Percentiles rank a stretch among this genome's conserved stretches.
These are phyloP conservation scores for Daubentonia madagascariensis DNA, from an alignment of 2,113 vertebrate species.

Conservation along the genomic window DNA sequence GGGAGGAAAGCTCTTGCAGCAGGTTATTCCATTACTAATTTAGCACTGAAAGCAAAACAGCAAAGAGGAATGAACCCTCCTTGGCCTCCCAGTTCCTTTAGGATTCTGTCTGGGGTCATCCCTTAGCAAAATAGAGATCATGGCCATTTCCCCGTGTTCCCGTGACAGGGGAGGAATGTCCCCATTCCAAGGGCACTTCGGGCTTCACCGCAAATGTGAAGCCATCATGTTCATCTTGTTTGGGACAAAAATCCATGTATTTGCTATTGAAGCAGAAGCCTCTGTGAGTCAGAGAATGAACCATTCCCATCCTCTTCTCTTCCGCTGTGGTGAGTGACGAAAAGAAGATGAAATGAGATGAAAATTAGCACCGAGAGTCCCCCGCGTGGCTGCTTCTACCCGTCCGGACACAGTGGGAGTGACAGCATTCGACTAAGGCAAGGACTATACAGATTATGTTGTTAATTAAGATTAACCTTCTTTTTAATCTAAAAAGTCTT, in stretches of 20 bases:
- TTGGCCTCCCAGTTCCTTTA: background rate
- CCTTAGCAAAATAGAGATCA: background rate
- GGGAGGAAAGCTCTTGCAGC: background rate
- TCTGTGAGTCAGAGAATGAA: background rate
- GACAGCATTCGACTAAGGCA: too few relatives aligned
- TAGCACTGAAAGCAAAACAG: background rate
- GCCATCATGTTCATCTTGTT: background rate
- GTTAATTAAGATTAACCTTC: background rate
- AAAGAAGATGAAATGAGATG: background rate
- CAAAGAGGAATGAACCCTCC: background rate
- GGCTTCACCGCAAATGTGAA: background rate
- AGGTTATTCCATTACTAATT: background rate
- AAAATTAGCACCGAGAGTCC: background rate
- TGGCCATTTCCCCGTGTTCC: background rate
- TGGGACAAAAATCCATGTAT: background rate
- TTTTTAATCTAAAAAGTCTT: too few relatives aligned
- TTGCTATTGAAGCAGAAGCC: background rate
- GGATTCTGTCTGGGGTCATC: background rate
- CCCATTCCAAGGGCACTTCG: background rate
- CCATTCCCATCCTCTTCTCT: background rate
- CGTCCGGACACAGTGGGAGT: background rate
- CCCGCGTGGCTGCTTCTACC: fast-evolving
- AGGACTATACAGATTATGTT: too few relatives aligned
- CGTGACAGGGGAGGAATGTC: background rate
- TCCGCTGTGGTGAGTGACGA: background rate